Percentiles rank a stretch among this genome's conserved stretches.
Evolutionary conservation across 2,888 invertebrate species (phyloP).

Genomic region (Protophormia terraenovae): DNA sequence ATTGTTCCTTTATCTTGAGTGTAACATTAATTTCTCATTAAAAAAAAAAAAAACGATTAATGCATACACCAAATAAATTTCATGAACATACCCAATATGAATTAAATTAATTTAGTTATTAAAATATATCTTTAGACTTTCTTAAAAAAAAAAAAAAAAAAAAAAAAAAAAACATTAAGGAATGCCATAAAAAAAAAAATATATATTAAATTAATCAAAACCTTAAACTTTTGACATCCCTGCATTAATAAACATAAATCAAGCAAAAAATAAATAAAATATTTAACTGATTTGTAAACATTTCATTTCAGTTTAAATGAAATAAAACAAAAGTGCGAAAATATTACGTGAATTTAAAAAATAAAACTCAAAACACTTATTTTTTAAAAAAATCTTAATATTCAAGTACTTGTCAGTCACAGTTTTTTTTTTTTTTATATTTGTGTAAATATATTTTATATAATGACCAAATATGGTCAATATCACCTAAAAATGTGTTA

Average conservation of each 20-base stretch:
- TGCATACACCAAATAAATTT: too few relatives aligned
- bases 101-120: too few relatives aligned
- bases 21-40: too few relatives aligned
- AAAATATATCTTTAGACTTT: too few relatives aligned
- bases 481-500: slow-evolving; percentile 53
- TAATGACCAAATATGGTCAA: slow-evolving; percentile 61
- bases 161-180: background rate
- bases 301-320: background rate
- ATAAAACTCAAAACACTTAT: background rate
- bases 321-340: background rate
- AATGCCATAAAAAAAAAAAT: background rate
- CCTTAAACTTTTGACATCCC: background rate
- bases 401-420: slow-evolving; percentile 8
- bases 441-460: slow-evolving; percentile 13
- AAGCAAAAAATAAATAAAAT: background rate
- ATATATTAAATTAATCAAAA: background rate
- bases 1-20: too few relatives aligned
- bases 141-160: background rate
- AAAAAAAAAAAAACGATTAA: too few relatives aligned
- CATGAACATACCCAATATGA: too few relatives aligned
- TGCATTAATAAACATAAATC: background rate
- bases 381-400: background rate
- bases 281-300: background rate
- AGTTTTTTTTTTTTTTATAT: background rate
- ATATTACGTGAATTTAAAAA: background rate